These are phyloP conservation scores for Teleogryllus occipitalis DNA, from an alignment of 1,140 invertebrate genomes.

Conservation along the genomic window DNA sequence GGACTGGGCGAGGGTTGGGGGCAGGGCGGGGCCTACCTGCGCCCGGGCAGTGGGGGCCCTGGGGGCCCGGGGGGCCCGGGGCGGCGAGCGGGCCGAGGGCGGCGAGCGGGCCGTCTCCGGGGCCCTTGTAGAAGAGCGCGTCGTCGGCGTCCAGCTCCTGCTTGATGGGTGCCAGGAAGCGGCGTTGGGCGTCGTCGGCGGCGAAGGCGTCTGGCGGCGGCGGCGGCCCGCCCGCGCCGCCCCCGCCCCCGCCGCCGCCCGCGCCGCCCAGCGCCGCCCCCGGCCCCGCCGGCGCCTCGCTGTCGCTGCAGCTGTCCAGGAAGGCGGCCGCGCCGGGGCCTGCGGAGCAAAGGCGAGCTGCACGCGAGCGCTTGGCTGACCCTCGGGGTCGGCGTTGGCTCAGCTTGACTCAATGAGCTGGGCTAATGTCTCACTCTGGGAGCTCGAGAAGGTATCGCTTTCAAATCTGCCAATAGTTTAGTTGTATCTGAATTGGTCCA, in stretches of 20 bases:
- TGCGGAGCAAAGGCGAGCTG: constrained; percentile 20
- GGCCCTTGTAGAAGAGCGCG: constrained; percentile 14
- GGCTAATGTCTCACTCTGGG: too few species aligned
- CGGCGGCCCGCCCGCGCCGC: background rate
- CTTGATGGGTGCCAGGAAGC: constrained; percentile 37
- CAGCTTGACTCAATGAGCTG: too few species aligned
- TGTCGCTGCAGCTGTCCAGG: constrained; percentile 43
- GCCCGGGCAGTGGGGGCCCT: constrained; percentile 17
- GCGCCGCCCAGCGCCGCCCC: background rate
- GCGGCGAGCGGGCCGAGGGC: background rate
- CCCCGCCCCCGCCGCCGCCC: too few species aligned
- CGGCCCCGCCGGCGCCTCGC: constrained; percentile 30
- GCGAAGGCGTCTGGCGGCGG: background rate
- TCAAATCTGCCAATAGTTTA: too few species aligned
- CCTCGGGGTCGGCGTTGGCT: too few species aligned
- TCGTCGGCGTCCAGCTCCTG: constrained; percentile 27
- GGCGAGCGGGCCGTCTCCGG: background rate
- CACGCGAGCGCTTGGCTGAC: too few species aligned
- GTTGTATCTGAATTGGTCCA: too few species aligned
- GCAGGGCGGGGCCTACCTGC: background rate
- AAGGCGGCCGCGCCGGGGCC: constrained; percentile 36
- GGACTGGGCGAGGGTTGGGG: constrained; percentile 24
- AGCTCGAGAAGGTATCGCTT: too few species aligned
- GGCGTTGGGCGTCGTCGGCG: constrained; percentile 25
- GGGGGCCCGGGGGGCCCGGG: constrained; percentile 12